Conservation (phyloP, 2,113 vertebrate species). For the Ellobius talpinus region DNA sequence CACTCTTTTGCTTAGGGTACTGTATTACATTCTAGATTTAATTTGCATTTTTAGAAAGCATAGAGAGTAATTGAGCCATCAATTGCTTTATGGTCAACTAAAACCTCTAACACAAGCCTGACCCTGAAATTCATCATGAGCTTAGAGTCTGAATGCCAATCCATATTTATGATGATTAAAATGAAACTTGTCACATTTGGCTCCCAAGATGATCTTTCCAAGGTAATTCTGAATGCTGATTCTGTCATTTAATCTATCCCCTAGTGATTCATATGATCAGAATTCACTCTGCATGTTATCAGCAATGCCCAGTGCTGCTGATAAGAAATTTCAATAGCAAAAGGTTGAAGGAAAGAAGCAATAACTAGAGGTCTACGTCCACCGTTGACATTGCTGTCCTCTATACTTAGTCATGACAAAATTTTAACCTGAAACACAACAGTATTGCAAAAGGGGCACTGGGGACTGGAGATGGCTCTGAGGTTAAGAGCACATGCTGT, state of each 20-base stretch:
- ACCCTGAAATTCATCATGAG: background rate
- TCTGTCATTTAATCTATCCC: conserved; percentile 8
- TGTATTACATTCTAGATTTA: background rate
- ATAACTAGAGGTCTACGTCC: background rate
- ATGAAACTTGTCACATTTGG: background rate
- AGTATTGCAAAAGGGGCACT: background rate
- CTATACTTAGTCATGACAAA: background rate
- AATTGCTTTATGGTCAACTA: background rate
- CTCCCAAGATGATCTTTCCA: background rate
- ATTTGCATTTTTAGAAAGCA: background rate
- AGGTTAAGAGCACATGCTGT: background rate
- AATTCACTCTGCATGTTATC: background rate
- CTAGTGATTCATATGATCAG: background rate
- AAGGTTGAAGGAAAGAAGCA: background rate
- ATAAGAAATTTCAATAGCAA: background rate
- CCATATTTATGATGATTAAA: background rate
- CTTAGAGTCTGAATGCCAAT: background rate
- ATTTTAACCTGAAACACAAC: background rate
- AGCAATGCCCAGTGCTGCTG: background rate
- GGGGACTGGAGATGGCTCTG: background rate
- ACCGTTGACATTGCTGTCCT: background rate
- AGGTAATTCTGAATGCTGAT: conserved; percentile 18
- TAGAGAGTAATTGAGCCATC: background rate
- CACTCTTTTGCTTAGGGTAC: background rate
- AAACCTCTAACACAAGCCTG: background rate